These are phyloP conservation scores for Pomacea maculata DNA, from an alignment of 1,140 invertebrate species.

Conservation along the genomic window DNA sequence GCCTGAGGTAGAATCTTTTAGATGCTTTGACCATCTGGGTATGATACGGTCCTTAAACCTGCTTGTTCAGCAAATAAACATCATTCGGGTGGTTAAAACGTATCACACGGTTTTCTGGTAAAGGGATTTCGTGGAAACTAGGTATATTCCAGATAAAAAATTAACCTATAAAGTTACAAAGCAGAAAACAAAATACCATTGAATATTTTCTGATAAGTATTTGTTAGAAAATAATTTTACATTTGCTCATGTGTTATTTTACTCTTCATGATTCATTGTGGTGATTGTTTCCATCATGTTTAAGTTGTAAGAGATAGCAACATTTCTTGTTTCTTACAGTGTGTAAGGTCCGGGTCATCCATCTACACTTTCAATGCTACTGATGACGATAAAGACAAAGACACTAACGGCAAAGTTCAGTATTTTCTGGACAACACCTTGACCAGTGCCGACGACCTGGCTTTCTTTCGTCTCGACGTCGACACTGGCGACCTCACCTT, in stretches of 20 bases:
- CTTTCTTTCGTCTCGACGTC: slow-evolving; percentile 14
- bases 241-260: too few relatives aligned
- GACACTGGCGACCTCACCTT: slow-evolving; percentile 9
- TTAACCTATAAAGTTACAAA: not conserved
- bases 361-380: slow-evolving; percentile 25
- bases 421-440: slow-evolving; percentile 17
- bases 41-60: too few relatives aligned
- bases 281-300: too few relatives aligned
- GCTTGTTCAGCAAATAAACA: too few relatives aligned
- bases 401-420: slow-evolving; percentile 28
- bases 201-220: too few relatives aligned
- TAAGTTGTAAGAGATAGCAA: too few relatives aligned
- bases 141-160: not conserved
- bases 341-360: not conserved
- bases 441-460: not conserved
- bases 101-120: not conserved
- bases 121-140: not conserved
- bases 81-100: too few relatives aligned
- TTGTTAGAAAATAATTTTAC: not conserved
- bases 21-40: too few relatives aligned
- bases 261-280: not conserved
- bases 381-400: slow-evolving; percentile 31
- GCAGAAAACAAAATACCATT: not conserved
- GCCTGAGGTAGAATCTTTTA: slow-evolving; percentile 23
- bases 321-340: slow-evolving; percentile 7